Evolutionary conservation across 2,888 invertebrate species (phyloP), one percentile per base, ranked within the genome.

Genomic region (Halictus ligatus): DNA sequence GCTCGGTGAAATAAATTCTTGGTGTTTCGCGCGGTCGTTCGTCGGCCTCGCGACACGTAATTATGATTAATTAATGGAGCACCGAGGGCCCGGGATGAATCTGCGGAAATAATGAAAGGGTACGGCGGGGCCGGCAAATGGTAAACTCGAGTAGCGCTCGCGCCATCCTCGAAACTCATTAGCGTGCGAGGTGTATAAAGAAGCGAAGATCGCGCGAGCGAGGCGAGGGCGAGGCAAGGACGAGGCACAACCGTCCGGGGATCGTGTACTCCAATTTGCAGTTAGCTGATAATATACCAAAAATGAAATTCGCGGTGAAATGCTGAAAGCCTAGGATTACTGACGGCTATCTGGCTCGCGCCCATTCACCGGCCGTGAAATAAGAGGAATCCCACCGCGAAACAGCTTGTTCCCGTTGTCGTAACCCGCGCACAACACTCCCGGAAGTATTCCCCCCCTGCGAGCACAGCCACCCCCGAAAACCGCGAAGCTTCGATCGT

Each of bases 1-100:
- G 60, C 60, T 29, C 29, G 60, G 15, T 25, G 60, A 64, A 64
- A 64, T 64, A 64, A 40, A 75, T 79, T 76, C 40, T 74, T 69
- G 48, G 48, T 75, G 71, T 60, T 43, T 82, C 71, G 60, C 60
- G 21, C 6, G 46, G n/a, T 25, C 73, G 35, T n/a, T 13, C 35
- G 48, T 21, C 25, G 13, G 21, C 15, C 43, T n/a, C 29, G 25
- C 48, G n/a, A 60, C 40, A 60, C 12, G 35, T 80, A 80, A 85
- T 84, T 78, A 71, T 71, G 54, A 84, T 84, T 85, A 84, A 85
- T 84, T 84, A 71, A 75, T 46, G 64, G n/a, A 25, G 48, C 69
- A 18, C 29, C 6, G 15, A 21, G 46, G 48, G n/a, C 8, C 58
- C n/a, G 12, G 46, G 13, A 78, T 1, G 78, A 50, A 69, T 46